Conservation (phyloP, 2,113 vertebrate species). For the Archilochus colubris region DNA sequence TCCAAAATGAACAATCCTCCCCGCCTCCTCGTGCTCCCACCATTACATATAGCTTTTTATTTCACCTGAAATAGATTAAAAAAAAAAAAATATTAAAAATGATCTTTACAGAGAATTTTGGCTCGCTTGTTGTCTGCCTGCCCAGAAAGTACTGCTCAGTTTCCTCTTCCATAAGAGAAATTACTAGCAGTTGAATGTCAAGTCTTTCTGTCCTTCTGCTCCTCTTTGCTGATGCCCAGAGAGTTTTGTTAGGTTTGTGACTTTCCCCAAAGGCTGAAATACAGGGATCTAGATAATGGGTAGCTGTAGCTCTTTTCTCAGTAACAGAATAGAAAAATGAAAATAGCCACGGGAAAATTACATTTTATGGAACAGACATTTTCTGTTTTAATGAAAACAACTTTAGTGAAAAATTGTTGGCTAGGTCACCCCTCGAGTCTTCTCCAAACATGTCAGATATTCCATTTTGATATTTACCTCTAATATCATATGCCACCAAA, state of each 20-base stretch:
- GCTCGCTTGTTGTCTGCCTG: background rate
- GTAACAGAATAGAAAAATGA: background rate
- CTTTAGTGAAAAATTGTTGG: background rate
- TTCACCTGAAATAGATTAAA: background rate
- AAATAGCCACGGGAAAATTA: background rate
- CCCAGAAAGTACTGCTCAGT: constrained; percentile 28
- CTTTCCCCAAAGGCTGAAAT: background rate
- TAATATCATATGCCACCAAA: background rate
- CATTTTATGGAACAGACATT: background rate
- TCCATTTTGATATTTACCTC: background rate
- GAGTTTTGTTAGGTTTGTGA: background rate
- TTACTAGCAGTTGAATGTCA: background rate
- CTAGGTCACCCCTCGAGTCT: background rate
- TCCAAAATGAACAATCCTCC: background rate
- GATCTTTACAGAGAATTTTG: background rate
- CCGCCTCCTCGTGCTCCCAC: background rate
- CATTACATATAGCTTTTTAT: background rate
- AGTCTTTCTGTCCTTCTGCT: background rate
- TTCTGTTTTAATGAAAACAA: constrained; percentile 18
- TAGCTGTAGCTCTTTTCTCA: background rate
- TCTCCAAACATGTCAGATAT: background rate
- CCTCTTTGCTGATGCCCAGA: background rate
- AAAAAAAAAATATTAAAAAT: background rate
- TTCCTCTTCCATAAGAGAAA: constrained; percentile 2
- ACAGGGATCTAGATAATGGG: background rate